Base-by-base conservation (phyloP, 2,113 vertebrate species). In the Tricholaema leucomelas region DNA sequence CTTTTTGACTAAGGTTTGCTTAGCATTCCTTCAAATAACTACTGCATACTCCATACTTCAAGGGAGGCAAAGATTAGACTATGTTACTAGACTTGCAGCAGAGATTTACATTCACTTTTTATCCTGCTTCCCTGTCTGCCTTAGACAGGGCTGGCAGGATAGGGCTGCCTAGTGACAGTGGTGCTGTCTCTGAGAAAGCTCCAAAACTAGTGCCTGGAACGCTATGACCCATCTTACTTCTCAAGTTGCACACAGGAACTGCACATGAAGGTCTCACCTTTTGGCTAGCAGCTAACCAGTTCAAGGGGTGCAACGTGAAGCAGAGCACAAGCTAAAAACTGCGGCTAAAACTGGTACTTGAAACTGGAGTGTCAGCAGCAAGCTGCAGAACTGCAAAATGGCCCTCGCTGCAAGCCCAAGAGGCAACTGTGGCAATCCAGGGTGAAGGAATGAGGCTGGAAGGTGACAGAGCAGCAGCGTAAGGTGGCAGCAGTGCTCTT, bases 341-440 rank as follows among this genome's bases (percentile, higher is more conserved):
- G 59, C 38, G 40, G 59, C 5, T 65, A 50, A 79, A 81, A 2
- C 15, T 31, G 59, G 42, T 46, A 59, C 4, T 65, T 65, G 55
- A 79, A 52, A 12, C 9, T 10, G 44, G 8, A 80, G 28, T 0
- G 0, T 2, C 27, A 60, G 54, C 54, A 71, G 61, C 18, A 40
- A n/a, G 81, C 59, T 56, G 75, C 56, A 54, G 60, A 36, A 60
- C 36, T 23, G 19, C 11, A 30, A 6, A 48, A 24, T 0, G 0
- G 28, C 15, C 17, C 30, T 50, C 73, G 0, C 25, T 2, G 0
- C 7, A 1, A 1, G 16, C 31, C 33, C 3, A 0, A 1, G 23
- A 50, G 73, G 65, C 9, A 28, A 66, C 66, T 50, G 58, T 15
- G 70, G 52, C 74, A 78, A 78, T 40, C 50, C 58, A 6, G 70